Conservation (phyloP, 1,140 invertebrate species). For the Drosophila virilis region DNA sequence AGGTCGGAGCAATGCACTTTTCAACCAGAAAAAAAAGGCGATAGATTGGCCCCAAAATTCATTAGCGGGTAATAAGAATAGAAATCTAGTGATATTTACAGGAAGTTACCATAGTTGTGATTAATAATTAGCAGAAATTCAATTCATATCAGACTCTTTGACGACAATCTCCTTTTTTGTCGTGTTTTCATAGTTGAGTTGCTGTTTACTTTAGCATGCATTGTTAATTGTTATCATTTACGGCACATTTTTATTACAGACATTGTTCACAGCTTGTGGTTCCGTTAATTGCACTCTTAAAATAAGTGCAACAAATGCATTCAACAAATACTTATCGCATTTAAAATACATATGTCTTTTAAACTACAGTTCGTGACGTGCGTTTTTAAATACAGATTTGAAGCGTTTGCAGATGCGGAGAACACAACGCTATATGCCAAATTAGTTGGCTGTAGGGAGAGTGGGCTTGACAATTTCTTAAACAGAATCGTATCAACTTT, state of each 20-base stretch:
- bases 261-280: constrained; percentile 52
- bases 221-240: constrained; percentile 31
- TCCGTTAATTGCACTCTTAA: constrained; percentile 60
- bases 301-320: constrained; percentile 46
- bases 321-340: constrained; percentile 59
- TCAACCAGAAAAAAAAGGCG: constrained; percentile 21
- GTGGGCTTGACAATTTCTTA: too few relatives aligned
- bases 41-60: constrained; percentile 32
- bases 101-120: constrained; percentile 36
- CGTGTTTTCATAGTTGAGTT: constrained; percentile 43
- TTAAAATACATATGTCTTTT: constrained; percentile 41
- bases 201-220: constrained; percentile 40
- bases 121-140: too few relatives aligned
- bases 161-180: constrained; percentile 13
- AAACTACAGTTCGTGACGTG: constrained; percentile 16
- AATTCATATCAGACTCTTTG: background rate
- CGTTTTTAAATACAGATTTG: constrained; percentile 17
- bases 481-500: too few relatives aligned
- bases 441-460: too few relatives aligned
- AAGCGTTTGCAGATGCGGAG: background rate
- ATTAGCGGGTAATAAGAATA: constrained; percentile 52
- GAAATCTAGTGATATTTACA: constrained; percentile 31
- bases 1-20: constrained; percentile 69
- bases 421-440: background rate
- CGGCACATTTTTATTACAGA: constrained; percentile 35